A percentile compares a stretch with the other conserved stretches of the same genome.
These are phyloP conservation scores for Meloidogyne floridensis DNA, from an alignment of 1,140 invertebrate species.

Conservation along the genomic window DNA sequence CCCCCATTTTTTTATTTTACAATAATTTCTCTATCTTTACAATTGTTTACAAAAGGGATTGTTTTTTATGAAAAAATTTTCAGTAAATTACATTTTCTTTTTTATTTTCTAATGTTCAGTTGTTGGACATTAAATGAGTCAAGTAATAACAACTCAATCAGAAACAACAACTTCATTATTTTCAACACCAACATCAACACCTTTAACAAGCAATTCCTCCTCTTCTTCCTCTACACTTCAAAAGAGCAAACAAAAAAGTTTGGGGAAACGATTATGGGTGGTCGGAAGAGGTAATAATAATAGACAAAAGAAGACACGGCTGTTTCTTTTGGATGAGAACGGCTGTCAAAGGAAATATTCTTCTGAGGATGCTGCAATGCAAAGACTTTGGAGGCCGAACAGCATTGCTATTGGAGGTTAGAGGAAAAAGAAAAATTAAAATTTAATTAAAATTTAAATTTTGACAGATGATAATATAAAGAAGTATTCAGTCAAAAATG, in stretches of 20 bases:
- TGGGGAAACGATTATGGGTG: constrained; percentile 2
- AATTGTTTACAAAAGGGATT: too few relatives aligned
- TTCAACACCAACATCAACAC: neutral
- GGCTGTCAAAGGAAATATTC: constrained; percentile 11
- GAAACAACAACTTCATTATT: constrained; percentile 5
- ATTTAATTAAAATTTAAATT: neutral
- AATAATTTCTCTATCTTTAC: too few relatives aligned
- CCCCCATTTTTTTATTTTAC: too few relatives aligned
- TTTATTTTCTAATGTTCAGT: neutral
- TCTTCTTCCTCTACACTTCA: neutral
- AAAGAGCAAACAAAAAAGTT: neutral
- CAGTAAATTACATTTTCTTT: too few relatives aligned
- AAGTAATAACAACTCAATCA: neutral
- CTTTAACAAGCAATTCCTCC: constrained; percentile 6
- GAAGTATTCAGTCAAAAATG: neutral
- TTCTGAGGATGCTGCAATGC: constrained; percentile 12
- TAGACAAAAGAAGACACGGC: neutral
- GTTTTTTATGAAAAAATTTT: too few relatives aligned
- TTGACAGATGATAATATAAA: neutral
- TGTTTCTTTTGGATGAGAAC: neutral
- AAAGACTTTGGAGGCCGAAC: constrained; percentile 23
- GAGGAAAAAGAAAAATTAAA: too few relatives aligned
- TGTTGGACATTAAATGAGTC: neutral
- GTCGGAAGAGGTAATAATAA: neutral
- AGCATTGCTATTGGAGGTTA: neutral